Base-by-base conservation (phyloP, 2,888 invertebrate species). In the Drosophila subsilvestris region DNA sequence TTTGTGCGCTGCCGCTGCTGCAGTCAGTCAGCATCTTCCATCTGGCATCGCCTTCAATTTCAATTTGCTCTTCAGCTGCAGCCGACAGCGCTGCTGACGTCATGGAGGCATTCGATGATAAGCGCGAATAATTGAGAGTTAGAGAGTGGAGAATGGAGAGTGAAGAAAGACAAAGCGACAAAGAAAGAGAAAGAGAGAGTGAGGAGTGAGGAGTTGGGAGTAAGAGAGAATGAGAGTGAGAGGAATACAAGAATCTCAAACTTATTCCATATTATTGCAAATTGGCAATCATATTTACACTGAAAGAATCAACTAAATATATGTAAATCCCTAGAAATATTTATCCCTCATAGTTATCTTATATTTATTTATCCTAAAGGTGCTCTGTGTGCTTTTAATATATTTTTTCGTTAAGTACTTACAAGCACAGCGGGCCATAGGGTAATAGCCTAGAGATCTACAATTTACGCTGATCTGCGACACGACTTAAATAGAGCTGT, bases 91-190 rank as follows among this genome's bases (percentile, higher is more conserved):
- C 27, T 66, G 63, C 51, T 66, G 63, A 65, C 66, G 66, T 65
- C 66, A 65, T 44, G 60, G 17, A 29, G 60, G 44, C 17, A 37
- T 37, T 37, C n/a, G 37, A 7, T 42, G 58, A 58, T 27, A 27
- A 53, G 51, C 63, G 54, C 54, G 44, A 48, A 68, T 55, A 65
- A 67, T 65, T 65, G 55, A 65, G 29, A 65, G 65, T 55, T 37
- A n/a, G 37, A 37, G 65, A 67, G 53, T 66, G 42, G 17, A 22
- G 65, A 12, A 12, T 12, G 1, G 10, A 29, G 3, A 12, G 8
- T 51, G 27, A 53, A 47, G 18, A 50, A 12, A 42, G 61, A 27
- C 12, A 48, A 32, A 5, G 32, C 5, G 32, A 29, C 10, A 10
- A 3, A 29, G 10, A 3, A 10, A 7, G 29, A 37, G 6, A n/a